These are phyloP conservation scores for Daubentonia madagascariensis DNA, from an alignment of 2,113 vertebrate genomes.

Conservation along the genomic window DNA sequence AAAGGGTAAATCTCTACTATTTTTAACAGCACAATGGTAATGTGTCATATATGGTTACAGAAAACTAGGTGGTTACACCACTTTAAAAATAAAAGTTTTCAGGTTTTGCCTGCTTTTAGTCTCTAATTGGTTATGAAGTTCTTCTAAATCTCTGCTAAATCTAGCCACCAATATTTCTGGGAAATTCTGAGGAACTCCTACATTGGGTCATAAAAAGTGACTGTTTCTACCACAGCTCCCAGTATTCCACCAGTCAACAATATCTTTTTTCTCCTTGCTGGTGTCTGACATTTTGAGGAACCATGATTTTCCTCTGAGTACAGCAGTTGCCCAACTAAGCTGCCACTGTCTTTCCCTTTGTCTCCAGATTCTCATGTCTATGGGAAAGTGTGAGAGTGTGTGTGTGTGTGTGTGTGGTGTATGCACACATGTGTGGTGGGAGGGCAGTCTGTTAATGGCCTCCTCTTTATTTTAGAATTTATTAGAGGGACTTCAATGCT, in stretches of 20 bases:
- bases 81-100: neutral
- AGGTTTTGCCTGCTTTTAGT: neutral
- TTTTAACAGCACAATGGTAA: neutral
- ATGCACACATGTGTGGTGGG: no score
- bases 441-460: neutral
- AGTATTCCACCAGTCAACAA: neutral
- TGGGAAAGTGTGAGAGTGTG: neutral
- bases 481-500: fast-evolving
- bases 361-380: neutral
- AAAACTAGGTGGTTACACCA: neutral
- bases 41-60: neutral
- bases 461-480: neutral
- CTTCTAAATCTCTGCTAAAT: neutral
- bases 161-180: neutral
- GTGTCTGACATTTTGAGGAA: neutral
- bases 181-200: neutral
- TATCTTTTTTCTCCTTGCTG: neutral
- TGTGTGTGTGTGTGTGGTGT: neutral
- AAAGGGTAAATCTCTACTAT: neutral
- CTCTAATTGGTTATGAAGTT: neutral
- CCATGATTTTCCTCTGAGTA: neutral
- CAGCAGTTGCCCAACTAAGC: neutral
- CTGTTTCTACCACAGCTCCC: neutral
- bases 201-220: neutral
- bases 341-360: neutral